Base-by-base conservation (phyloP, 2,888 invertebrate genomes). In the Zonitis immaculata region DNA sequence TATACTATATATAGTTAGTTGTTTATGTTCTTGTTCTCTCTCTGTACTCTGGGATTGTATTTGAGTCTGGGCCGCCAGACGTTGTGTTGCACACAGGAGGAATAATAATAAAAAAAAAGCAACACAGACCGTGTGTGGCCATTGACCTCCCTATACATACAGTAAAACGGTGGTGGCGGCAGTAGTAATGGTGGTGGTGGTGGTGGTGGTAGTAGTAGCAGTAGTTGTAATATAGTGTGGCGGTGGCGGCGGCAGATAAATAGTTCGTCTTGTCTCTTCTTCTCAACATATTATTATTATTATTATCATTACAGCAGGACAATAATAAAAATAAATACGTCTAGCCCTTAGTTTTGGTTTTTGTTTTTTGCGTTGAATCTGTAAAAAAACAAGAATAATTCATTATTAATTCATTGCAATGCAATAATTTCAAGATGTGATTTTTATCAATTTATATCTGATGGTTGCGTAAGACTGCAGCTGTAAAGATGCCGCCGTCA, bases 21-120 rank as follows among this genome's bases (percentile, higher is more conserved):
- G 22, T 22, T 22, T 22, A 4, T 5, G 3, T 3, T 22, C 5
- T 22, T 22, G 22, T 22, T 22, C 3, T 22, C 22, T 28, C 39
- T 11, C 11, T 16, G 4, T 7, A 8, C 35, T 26, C 26, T 35
- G 20, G n/a, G 39, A 16, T 11, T 39, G 39, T 39, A 39, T 20
- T 20, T 39, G 39, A 39, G 39, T 39, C 39, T 39, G 39, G 39
- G 39, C 39, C 20, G 62, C 62, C 64, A 64, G 64, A 64, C 64
- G 58, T 57, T 59, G 61, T 63, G 39, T 39, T 18, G 18, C 18
- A 20, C 35, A 35, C 39, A 39, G 18, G 39, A 35, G 39, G 35
- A 35, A 35, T 35, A 39, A 35, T 9, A 4, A 3, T 12, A 30
- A 30, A 12, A 32, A 39, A 39, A 20, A 18, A n/a, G 39, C 39